These are phyloP conservation scores for Nixonia krombeini DNA, from an alignment of 1,140 invertebrate genomes.

Conservation along the genomic window DNA sequence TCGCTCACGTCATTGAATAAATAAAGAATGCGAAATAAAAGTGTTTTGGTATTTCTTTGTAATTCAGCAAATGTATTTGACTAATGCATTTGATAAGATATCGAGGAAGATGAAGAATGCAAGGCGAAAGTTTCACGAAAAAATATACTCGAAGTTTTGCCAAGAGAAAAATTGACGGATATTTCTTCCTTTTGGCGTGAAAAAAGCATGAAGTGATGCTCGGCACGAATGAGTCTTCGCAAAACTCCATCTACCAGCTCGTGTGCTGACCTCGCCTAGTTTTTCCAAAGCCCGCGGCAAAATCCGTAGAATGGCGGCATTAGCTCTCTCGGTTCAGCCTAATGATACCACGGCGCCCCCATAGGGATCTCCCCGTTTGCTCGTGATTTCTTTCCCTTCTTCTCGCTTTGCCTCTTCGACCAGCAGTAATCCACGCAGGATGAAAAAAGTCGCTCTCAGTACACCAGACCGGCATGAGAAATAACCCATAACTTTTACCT, in stretches of 20 bases:
- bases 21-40: no score
- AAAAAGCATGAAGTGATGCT: slow-evolving; percentile 18
- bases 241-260: slow-evolving; percentile 18
- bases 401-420: slow-evolving; percentile 51
- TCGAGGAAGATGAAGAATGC: no score
- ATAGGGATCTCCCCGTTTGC: slow-evolving; percentile 56
- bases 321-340: slow-evolving; percentile 56
- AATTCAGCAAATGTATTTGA: no score
- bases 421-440: slow-evolving; percentile 49
- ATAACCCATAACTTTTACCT: slow-evolving; percentile 35
- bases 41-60: no score
- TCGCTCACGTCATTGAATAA: no score
- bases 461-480: slow-evolving; percentile 22
- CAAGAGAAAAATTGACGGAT: slow-evolving; percentile 2
- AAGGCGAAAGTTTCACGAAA: no score
- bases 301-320: slow-evolving; percentile 58
- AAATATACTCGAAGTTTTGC: slow-evolving; percentile 1
- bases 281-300: slow-evolving; percentile 53
- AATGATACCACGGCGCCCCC: slow-evolving; percentile 60
- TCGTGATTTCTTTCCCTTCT: slow-evolving; percentile 61
- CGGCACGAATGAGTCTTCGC: slow-evolving; percentile 5
- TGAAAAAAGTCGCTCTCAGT: slow-evolving; percentile 53
- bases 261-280: slow-evolving; percentile 59
- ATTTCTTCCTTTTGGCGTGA: slow-evolving; percentile 12
- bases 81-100: no score